Conservation (phyloP, 2,888 invertebrate species). For the Cosmia pyralina region DNA sequence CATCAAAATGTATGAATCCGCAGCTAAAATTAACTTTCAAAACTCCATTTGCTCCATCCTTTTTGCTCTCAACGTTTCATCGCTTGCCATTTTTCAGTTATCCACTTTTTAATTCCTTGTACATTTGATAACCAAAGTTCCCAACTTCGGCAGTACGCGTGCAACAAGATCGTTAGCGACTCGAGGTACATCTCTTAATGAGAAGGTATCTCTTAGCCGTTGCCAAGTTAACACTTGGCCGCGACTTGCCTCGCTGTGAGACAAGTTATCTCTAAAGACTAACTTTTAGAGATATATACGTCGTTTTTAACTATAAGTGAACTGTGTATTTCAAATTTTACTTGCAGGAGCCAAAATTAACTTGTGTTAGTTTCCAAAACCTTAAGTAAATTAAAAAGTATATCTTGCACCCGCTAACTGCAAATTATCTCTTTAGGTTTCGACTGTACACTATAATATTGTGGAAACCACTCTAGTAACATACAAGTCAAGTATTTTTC, state of each 20-base stretch:
- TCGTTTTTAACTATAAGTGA: conserved; percentile 1
- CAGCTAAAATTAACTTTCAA: conserved; percentile 19
- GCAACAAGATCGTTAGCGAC: conserved; percentile 20
- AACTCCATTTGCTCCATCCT: too few species aligned
- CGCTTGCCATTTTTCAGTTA: conserved; percentile 15
- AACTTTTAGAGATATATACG: conserved; percentile 17
- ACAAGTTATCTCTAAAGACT: not conserved
- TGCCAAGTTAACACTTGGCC: conserved; percentile 23
- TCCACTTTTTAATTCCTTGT: conserved; percentile 36
- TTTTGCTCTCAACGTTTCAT: conserved; percentile 1
- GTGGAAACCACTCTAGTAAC: not conserved
- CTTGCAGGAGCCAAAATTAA: not conserved
- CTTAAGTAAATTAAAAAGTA: not conserved
- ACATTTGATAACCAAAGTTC: conserved; percentile 18
- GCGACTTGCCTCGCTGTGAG: not conserved
- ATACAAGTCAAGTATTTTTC: not conserved
- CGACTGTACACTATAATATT: not conserved
- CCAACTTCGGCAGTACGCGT: not conserved
- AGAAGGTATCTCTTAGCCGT: conserved; percentile 27
- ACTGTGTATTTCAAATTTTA: not conserved
- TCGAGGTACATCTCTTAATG: conserved; percentile 38
- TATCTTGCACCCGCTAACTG: not conserved
- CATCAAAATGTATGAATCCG: not conserved
- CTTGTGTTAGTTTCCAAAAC: not conserved
- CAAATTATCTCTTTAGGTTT: not conserved